Base-by-base conservation (phyloP, 2,797 vertebrate species). In the Muscicapa striata region DNA sequence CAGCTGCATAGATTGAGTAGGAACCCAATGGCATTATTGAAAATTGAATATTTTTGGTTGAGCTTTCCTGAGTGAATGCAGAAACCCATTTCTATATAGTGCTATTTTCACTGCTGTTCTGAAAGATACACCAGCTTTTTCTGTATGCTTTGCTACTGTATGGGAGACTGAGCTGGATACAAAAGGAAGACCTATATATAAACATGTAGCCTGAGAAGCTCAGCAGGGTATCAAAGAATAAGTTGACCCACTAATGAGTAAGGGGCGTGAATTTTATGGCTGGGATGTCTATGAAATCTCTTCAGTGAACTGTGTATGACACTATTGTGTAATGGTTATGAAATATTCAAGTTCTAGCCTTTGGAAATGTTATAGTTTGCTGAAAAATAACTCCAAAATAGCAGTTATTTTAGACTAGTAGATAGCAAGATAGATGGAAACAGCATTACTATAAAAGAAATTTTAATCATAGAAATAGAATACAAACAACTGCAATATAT, bases 131-230 rank as follows among this genome's bases (percentile, higher is more conserved):
- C 10, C 45, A 64, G 34, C 24, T 74, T 87, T 83, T 74, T 83
- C 52, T 70, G 40, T 66, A 18, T 27, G 43, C 40, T 72, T 90
- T 87, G 41, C 67, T 87, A 13, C 49, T 38, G 4, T 76, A 20
- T 13, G 29, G 26, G 38, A 87, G 49, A 75, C 32, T 52, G 40
- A 90, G 32, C 41, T 70, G 30, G 29, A 72, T 87, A 77, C 34
- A 89, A 87, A 93, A 83, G 64, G 38, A 73, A 95, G 30, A 61
- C 16, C 43, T 93, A 83, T 57, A 87, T 87, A 93, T 74, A 94
- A 89, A 82, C 14, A 64, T 27, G 29, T 36, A 91, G 55, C 51
- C 76, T 84, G 68, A 74, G 54, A 90, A 93, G 23, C 76, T 87
- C 82, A 81, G 81, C 61, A 84, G 72, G 49, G 30, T 79, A 67